These are phyloP conservation scores for Actenoides hombroni DNA, from an alignment of 2,113 vertebrate genomes.

Conservation along the genomic window DNA sequence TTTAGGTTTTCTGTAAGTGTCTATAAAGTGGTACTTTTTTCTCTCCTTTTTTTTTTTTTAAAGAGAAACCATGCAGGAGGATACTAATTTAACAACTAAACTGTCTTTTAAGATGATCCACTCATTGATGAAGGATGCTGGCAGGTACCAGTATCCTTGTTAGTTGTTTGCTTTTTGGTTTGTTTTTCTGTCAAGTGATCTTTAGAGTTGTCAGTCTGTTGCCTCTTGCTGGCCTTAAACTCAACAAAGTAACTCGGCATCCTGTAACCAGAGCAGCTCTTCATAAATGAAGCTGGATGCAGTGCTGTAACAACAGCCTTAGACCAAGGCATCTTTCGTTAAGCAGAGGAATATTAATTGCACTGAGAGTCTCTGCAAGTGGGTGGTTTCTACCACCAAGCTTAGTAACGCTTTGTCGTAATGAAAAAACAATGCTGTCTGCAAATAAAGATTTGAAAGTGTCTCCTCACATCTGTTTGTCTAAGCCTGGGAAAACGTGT, in stretches of 20 bases:
- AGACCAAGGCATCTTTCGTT: not conserved
- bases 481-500: conserved; percentile 42
- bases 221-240: not conserved
- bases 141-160: not conserved
- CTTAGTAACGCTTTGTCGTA: conserved; percentile 8
- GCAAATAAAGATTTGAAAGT: conserved; percentile 54
- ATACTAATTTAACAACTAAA: not conserved
- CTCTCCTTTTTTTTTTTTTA: not conserved
- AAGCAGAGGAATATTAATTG: not conserved
- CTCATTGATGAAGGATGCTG: not conserved
- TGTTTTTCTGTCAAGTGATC: not conserved
- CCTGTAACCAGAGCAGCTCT: not conserved
- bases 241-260: not conserved
- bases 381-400: conserved; percentile 47
- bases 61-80: not conserved
- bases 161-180: not conserved
- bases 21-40: not conserved
- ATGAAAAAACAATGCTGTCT: conserved; percentile 61
- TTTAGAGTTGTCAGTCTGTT: not conserved
- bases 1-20: not conserved
- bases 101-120: not conserved
- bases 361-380: conserved; percentile 39
- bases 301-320: not conserved
- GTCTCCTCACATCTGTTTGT: conserved; percentile 27
- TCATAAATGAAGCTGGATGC: not conserved